Evolutionary conservation across 2,888 invertebrate genomes (phyloP).

Genomic region (Miltochrista miniata): DNA sequence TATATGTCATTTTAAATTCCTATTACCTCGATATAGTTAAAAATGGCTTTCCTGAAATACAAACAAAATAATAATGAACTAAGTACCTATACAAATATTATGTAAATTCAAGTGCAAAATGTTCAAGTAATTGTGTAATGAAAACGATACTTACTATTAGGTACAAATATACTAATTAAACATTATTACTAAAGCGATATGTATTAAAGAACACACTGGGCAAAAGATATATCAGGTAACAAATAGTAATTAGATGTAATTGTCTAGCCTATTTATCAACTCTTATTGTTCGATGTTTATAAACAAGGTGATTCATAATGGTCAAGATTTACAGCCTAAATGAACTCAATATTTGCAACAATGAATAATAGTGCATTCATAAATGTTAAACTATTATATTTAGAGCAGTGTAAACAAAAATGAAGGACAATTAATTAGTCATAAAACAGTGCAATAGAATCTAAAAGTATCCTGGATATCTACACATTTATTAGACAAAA

Average conservation of each 20-base stretch:
- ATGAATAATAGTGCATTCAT: slow-evolving; percentile 2
- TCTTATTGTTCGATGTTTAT: slow-evolving; percentile 10
- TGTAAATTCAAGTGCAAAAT: not conserved
- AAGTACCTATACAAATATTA: not conserved
- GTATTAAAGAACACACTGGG: not conserved
- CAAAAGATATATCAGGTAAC: not conserved
- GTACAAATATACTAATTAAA: too few species aligned
- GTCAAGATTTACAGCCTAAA: slow-evolving; percentile 1
- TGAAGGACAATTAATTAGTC: not conserved
- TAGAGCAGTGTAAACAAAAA: not conserved
- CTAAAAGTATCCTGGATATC: not conserved
- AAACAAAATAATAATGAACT: not conserved
- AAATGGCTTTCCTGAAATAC: slow-evolving; percentile 4
- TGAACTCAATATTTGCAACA: slow-evolving; percentile 11
- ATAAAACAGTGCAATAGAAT: not conserved
- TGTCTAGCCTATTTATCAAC: slow-evolving; percentile 12
- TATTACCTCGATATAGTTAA: slow-evolving; percentile 1
- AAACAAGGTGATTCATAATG: slow-evolving; percentile 11
- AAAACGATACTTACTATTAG: not conserved
- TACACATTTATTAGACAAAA: slow-evolving; percentile 13
- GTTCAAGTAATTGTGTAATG: not conserved
- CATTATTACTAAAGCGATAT: too few species aligned
- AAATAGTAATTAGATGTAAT: not conserved
- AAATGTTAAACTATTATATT: not conserved
- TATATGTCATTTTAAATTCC: not conserved